A percentile compares a stretch with the other conserved stretches of the same genome.
Evolutionary conservation across 2,113 vertebrate genomes (phyloP).

Genomic region (Himantopus leucocephalus): DNA sequence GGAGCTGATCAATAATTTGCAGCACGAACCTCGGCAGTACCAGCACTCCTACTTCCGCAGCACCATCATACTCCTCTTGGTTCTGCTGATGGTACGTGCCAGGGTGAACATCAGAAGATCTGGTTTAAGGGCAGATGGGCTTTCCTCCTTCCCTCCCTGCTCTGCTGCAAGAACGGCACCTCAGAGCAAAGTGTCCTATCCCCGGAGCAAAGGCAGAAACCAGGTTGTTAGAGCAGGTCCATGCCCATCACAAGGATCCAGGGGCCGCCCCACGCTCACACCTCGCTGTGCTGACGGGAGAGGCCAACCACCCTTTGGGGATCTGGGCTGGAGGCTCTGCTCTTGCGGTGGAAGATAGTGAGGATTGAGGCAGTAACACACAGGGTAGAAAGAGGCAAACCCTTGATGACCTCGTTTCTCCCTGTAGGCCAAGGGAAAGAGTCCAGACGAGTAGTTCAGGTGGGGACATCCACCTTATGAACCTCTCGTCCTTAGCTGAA

Average conservation of each 20-base stretch:
- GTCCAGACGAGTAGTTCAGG: background rate
- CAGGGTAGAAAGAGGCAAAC: background rate
- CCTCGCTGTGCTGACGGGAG: background rate
- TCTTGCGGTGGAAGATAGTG: background rate
- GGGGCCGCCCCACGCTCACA: background rate
- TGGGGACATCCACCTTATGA: fast-evolving
- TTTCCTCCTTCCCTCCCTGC: background rate
- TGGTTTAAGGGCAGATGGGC: background rate
- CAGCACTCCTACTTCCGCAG: conserved; percentile 83
- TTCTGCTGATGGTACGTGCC: conserved; percentile 81
- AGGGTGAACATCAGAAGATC: fast-evolving
- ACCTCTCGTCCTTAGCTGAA: fast-evolving
- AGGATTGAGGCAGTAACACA: background rate
- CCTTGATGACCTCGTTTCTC: fast-evolving
- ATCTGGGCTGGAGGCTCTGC: background rate
- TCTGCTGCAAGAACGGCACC: background rate
- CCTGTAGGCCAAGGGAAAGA: fast-evolving
- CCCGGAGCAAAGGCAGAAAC: background rate
- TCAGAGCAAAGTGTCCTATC: background rate
- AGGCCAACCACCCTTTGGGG: fast-evolving
- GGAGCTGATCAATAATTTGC: conserved; percentile 76
- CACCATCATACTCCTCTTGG: conserved; percentile 76
- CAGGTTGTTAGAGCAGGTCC: background rate
- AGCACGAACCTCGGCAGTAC: conserved; percentile 56
- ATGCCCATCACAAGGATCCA: background rate